Percentiles rank a stretch among this genome's conserved stretches.
Evolutionary conservation across 2,113 vertebrate species (phyloP).

Genomic region (Sitta europaea): DNA sequence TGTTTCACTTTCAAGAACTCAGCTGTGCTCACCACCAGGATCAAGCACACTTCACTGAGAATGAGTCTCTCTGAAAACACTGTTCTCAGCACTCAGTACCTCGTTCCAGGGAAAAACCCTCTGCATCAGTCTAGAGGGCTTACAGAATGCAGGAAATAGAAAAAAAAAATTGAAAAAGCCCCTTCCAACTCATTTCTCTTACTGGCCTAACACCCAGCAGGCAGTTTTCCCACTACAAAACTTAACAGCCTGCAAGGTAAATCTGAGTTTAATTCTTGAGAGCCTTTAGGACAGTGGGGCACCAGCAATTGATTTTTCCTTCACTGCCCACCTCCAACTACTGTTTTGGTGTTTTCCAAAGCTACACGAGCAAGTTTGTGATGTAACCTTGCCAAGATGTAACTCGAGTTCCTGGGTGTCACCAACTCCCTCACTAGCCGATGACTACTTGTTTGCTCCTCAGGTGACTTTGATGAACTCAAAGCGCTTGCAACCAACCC

Average conservation of each 20-base stretch:
- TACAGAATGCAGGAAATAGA: not conserved
- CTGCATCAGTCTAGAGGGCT: not conserved
- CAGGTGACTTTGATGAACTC: not conserved
- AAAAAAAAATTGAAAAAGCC: not conserved
- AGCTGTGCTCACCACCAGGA: not conserved
- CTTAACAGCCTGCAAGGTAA: not conserved
- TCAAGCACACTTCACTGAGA: accelerated
- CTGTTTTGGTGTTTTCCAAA: not conserved
- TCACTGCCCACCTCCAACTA: not conserved
- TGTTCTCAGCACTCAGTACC: not conserved
- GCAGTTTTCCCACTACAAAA: not conserved
- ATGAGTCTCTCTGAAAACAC: not conserved
- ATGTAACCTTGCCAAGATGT: not conserved
- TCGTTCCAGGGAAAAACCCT: not conserved
- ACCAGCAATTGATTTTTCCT: not conserved
- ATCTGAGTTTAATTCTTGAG: not conserved
- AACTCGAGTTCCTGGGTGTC: not conserved
- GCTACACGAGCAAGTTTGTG: not conserved
- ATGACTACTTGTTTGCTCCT: not conserved
- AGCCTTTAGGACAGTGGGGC: not conserved
- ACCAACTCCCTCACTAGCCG: not conserved
- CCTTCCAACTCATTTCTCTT: not conserved
- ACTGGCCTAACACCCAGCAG: not conserved
- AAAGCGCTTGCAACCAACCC: not conserved
- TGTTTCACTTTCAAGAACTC: not conserved